Conservation (phyloP, 1,140 invertebrate genomes). For the Ips typographus region DNA sequence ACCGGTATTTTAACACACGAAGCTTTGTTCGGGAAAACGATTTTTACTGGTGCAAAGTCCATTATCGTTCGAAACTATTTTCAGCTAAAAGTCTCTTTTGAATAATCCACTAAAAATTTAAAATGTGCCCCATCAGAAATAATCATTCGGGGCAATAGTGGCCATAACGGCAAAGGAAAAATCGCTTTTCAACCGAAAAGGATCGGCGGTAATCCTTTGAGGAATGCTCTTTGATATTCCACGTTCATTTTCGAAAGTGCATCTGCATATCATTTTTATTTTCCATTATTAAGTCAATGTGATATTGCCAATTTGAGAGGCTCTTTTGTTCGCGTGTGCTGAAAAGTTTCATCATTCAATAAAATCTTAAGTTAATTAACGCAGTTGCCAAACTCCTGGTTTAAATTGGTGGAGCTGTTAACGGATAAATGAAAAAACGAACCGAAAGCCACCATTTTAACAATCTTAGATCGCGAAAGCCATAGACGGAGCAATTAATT, state of each 20-base stretch:
- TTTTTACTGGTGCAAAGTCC: too few species aligned
- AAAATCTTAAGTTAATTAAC: too few species aligned
- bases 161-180: constrained; percentile 7
- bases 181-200: constrained; percentile 7
- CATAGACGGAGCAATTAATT: constrained; percentile 11
- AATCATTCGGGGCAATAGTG: constrained; percentile 7
- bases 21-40: too few species aligned
- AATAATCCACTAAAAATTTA: neutral
- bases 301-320: neutral
- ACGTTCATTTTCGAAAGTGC: constrained; percentile 11
- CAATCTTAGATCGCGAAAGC: neutral
- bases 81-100: too few species aligned
- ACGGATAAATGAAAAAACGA: too few species aligned
- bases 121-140: constrained; percentile 4
- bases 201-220: constrained; percentile 6
- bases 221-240: constrained; percentile 9
- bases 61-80: too few species aligned
- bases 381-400: too few species aligned
- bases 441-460: too few species aligned
- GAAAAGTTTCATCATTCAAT: too few species aligned
- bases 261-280: constrained; percentile 12
- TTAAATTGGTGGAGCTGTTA: too few species aligned
- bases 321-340: neutral
- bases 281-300: constrained; percentile 1
- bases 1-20: too few species aligned